Evolutionary conservation across 1,140 invertebrate genomes (phyloP), one percentile per base, ranked within the genome.

Genomic region (Formica exsecta): DNA sequence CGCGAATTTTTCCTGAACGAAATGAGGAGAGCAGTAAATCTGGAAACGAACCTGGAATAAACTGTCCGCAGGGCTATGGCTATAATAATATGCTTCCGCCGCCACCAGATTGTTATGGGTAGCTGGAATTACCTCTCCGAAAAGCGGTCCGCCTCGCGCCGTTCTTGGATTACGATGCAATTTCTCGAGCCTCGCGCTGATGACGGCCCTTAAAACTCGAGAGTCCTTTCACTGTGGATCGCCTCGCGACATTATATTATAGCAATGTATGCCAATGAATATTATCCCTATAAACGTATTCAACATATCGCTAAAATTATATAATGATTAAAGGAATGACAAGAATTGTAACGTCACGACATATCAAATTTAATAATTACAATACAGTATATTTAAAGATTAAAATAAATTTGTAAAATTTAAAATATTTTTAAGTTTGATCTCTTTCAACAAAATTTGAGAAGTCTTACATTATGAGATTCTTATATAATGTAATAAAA

Each of bases 31-130:
- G 90, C 70, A 91, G 85, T 94, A 94, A 94, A 94, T 94, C 87
- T 64, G 66, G 86, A 93, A 94, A 94, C 91, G 92, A 94, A 91
- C 89, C 87, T 68, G 90, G 74, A 94, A 94, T 94, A 93, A 94
- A 94, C 91, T 93, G 90, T 88, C 91, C 86, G 48, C 48, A 86
- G 68, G 84, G 86, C 88, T 92, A 92, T 80, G 86, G 81, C 85
- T 87, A 90, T 94, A 93, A 91, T 94, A 93, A 93, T 94, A 94
- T 92, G 92, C 92, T 92, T 89, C 89, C 86, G 85, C 51, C 54
- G 62, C 85, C 68, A 70, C 64, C 68, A 81, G 89, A 90, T 90
- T 91, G 89, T 93, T 93, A 93, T 80, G 87, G 86, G 81, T 86
- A 87, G 79, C 75, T 85, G 71, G 81, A 94, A 93, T 93, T 93